Percentiles rank a stretch among this genome's conserved stretches.
These are phyloP conservation scores for Streblospio benedicti DNA, from an alignment of 1,140 invertebrate genomes.

Conservation along the genomic window DNA sequence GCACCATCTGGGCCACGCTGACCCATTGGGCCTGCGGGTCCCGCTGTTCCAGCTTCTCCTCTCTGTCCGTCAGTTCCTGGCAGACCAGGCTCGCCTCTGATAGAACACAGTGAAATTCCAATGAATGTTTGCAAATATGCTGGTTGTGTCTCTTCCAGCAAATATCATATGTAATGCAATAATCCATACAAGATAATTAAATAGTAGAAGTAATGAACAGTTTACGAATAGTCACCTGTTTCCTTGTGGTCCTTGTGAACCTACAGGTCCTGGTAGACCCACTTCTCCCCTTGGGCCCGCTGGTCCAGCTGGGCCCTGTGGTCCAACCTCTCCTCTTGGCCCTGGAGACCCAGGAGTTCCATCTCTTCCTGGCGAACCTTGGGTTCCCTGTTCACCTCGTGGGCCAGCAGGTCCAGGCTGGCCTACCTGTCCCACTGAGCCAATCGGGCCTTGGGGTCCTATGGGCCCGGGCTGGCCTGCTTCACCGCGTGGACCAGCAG, in stretches of 20 bases:
- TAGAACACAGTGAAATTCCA: too few relatives aligned
- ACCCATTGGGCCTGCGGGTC: slow-evolving; percentile 6
- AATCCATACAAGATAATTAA: too few relatives aligned
- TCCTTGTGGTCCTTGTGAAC: background rate
- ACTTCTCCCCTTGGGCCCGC: background rate
- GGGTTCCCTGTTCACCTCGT: slow-evolving; percentile 5
- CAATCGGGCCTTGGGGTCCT: background rate
- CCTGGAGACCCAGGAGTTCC: slow-evolving; percentile 4
- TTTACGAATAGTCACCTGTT: too few relatives aligned
- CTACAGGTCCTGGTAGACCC: background rate
- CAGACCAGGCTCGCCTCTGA: too few relatives aligned
- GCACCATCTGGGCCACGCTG: background rate
- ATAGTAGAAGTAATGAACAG: too few relatives aligned
- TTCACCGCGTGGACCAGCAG: background rate
- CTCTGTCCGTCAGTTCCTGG: background rate
- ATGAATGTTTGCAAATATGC: too few relatives aligned
- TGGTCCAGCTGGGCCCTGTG: background rate
- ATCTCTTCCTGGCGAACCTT: background rate
- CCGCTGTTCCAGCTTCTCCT: background rate
- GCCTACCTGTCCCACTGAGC: slow-evolving; percentile 1
- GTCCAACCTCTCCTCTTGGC: slow-evolving; percentile 8
- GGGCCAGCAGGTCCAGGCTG: slow-evolving; percentile 11
- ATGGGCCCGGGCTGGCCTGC: background rate
- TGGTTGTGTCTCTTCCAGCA: too few relatives aligned
- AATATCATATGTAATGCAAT: too few relatives aligned